Evolutionary conservation across 2,888 invertebrate genomes (phyloP).

Genomic region (Cephus nigrinus): DNA sequence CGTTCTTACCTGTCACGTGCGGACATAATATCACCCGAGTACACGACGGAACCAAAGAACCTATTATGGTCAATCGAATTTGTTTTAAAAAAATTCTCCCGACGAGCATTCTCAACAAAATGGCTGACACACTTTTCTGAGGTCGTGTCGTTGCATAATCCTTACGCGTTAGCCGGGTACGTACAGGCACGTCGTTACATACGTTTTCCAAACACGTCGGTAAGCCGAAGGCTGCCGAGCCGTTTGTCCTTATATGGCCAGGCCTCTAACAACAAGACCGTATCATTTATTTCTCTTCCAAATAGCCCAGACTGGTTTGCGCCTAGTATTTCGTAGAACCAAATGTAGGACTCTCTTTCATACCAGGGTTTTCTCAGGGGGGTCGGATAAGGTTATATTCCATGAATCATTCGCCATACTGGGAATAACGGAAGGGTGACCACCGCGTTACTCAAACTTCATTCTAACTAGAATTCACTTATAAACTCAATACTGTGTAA

Average conservation of each 20-base stretch:
- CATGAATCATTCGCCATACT: too few relatives aligned
- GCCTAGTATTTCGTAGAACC: too few relatives aligned
- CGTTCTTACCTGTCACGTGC: too few relatives aligned
- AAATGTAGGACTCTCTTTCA: too few relatives aligned
- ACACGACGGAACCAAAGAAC: too few relatives aligned
- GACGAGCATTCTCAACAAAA: not conserved
- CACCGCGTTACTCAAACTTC: too few relatives aligned
- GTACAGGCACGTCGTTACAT: not conserved
- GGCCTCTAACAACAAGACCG: not conserved
- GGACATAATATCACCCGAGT: too few relatives aligned
- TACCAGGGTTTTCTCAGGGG: too few relatives aligned
- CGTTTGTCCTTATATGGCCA: constrained; percentile 4
- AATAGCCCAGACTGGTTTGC: not conserved
- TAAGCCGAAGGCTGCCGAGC: constrained; percentile 7
- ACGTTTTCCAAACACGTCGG: constrained; percentile 7
- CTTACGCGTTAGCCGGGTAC: not conserved
- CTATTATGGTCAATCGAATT: constrained; percentile 1
- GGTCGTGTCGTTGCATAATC: constrained; percentile 9
- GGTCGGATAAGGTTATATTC: too few relatives aligned
- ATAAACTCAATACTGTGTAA: too few relatives aligned
- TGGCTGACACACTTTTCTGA: not conserved
- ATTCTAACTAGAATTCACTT: too few relatives aligned
- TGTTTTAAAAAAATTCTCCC: not conserved
- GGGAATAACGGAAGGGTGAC: too few relatives aligned
- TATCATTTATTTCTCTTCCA: not conserved